phyloP scores from a whole-genome alignment of 37 sponge, comb jelly and placozoan species.

The Mnemiopsis leidyi region DNA sequence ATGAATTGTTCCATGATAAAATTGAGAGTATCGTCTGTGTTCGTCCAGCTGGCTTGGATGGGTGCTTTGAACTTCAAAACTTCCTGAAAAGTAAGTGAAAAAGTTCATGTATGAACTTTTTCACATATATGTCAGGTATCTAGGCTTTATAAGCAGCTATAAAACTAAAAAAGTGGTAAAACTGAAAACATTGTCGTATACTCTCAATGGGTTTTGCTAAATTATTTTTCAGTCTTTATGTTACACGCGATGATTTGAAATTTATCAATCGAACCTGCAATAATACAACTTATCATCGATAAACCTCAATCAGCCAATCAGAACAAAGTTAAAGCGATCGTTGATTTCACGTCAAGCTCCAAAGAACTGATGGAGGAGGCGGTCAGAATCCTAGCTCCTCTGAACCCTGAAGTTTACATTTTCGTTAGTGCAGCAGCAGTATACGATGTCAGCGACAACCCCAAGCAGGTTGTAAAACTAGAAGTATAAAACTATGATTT shows the following conservation, averaged over 20 bases:
- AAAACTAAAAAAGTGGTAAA: too few species aligned
- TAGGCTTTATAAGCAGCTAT: too few species aligned
- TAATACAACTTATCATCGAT: too few species aligned
- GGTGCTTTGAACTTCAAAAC: slow-evolving; percentile 56
- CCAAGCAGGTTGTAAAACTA: neutral
- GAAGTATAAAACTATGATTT: too few species aligned
- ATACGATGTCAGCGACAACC: slow-evolving; percentile 33
- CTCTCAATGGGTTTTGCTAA: too few species aligned
- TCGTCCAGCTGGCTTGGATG: neutral
- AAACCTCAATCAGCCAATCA: too few species aligned
- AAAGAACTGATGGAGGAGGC: slow-evolving; percentile 33
- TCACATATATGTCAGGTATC: too few species aligned
- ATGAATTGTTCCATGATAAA: neutral
- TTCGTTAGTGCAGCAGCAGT: slow-evolving; percentile 46
- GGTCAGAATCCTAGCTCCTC: neutral
- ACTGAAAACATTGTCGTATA: too few species aligned
- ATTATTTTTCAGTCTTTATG: too few species aligned
- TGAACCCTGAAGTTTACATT: slow-evolving; percentile 52
- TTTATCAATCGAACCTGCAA: too few species aligned
- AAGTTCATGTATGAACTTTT: too few species aligned
- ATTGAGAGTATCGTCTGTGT: neutral
- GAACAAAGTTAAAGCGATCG: neutral
- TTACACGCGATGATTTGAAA: too few species aligned
- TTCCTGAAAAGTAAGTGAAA: neutral
- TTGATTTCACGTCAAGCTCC: slow-evolving; percentile 41